Conservation (phyloP, 2,113 vertebrate species). For the Caretta caretta region DNA sequence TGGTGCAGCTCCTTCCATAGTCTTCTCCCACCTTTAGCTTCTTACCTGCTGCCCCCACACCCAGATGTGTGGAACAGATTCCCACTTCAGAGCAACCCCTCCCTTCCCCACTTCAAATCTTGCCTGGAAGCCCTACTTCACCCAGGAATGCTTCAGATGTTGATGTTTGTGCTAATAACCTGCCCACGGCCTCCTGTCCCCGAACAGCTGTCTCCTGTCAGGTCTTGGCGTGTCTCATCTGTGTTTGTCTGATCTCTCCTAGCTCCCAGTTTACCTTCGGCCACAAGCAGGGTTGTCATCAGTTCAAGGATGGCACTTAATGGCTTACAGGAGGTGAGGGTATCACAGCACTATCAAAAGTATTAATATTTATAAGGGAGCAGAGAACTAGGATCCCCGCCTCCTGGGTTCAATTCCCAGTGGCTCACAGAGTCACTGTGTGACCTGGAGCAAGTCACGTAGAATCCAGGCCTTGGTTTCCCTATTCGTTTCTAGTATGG, state of each 20-base stretch:
- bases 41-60: background rate
- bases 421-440: background rate
- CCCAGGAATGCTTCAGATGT: background rate
- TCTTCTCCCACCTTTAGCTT: background rate
- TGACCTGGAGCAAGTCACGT: background rate
- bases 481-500: background rate
- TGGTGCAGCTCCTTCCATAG: background rate
- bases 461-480: background rate
- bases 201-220: background rate
- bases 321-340: too few species aligned
- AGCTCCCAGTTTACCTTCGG: background rate
- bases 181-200: background rate
- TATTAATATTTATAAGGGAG: background rate
- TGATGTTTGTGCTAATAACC: background rate
- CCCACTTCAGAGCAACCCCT: too few species aligned
- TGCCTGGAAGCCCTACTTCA: background rate
- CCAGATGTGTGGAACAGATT: background rate
- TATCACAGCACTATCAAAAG: too few species aligned
- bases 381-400: background rate
- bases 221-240: background rate
- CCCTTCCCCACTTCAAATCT: background rate
- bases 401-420: background rate
- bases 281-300: too few species aligned
- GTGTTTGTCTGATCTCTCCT: background rate
- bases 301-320: too few species aligned